Percentiles rank a stretch among this genome's conserved stretches.
These are phyloP conservation scores for Schizaphis graminum DNA, from an alignment of 2,888 invertebrate genomes.

Conservation along the genomic window DNA sequence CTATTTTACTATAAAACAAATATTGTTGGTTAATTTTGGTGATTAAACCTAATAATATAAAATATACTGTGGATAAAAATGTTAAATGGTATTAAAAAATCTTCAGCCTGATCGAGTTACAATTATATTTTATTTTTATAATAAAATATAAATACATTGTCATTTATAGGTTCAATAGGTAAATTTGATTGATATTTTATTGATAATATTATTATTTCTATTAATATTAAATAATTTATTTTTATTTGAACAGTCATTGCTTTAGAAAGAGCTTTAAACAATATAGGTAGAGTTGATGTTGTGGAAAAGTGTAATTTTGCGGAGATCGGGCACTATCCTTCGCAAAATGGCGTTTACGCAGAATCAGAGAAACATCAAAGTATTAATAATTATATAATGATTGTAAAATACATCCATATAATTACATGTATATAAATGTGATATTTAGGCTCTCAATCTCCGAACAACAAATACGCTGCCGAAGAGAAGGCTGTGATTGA, in stretches of 20 bases:
- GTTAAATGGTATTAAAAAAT: not conserved
- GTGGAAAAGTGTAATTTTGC: constrained; percentile 83
- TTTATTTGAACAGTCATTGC: constrained; percentile 74
- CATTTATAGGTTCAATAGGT: not conserved
- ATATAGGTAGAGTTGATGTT: constrained; percentile 92
- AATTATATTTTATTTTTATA: not conserved
- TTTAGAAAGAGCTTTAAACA: constrained; percentile 85
- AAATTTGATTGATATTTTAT: not conserved
- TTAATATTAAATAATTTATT: constrained; percentile 10
- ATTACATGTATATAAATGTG: not conserved
- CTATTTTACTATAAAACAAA: not conserved
- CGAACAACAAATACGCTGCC: constrained; percentile 83
- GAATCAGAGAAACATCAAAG: constrained; percentile 66
- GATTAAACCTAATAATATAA: not conserved
- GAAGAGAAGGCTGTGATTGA: constrained; percentile 82
- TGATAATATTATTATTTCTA: not conserved
- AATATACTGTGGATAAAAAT: not conserved
- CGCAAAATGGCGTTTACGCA: not conserved
- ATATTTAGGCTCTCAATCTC: constrained; percentile 73
- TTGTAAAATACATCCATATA: not conserved
- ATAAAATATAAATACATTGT: not conserved
- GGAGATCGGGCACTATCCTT: constrained; percentile 48
- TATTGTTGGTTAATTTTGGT: not conserved
- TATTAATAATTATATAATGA: constrained; percentile 44
- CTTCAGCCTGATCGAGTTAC: not conserved